Evolutionary conservation across 2,888 invertebrate genomes (phyloP), one percentile per base, ranked within the genome.

Genomic region (Strigamia transsilvanica): DNA sequence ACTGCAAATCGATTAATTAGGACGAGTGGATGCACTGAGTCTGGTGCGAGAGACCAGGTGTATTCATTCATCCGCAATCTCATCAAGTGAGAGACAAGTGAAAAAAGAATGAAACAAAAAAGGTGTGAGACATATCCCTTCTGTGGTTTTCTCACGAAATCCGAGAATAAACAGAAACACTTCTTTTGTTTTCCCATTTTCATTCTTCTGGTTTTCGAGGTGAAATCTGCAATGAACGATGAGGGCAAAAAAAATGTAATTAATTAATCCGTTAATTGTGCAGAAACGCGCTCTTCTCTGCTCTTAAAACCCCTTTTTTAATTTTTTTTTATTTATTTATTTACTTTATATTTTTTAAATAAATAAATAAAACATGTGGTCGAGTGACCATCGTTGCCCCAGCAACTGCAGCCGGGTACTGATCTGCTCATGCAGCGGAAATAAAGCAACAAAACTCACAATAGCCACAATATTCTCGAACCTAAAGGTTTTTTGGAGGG

Each of bases 31-130:
- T 61, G 61, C 61, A 61, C 61, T 61, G n/a, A 61, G 61, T 61
- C n/a, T 61, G 61, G 18, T 61, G 61, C 61, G 61, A 61, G 61
- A 61, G n/a, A 61, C 61, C 61, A 61, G 61, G 61, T 61, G 61
- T 61, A 61, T 18, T 61, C 61, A 61, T 61, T 61, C 61, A 61
- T 61, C 61, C 61, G 61, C 61, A 61, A 61, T 61, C 61, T 61
- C 61, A 61, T 61, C 61, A 61, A 61, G 23, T 18, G 61, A 23
- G 61, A 23, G 61, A 61, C 21, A 61, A 23, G 6, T 18, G 2
- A 18, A 61, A 10, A 61, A 61, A 61, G 21, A 61, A 15, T 15
- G 46, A 13, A 61, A 61, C 3, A 61, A 61, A 61, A 61, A 61
- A 61, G 61, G 61, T 61, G 61, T 61, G 61, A 61, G 61, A 61